These are phyloP conservation scores for Entomobrya proxima DNA, from an alignment of 2,888 invertebrate species.

Conservation along the genomic window DNA sequence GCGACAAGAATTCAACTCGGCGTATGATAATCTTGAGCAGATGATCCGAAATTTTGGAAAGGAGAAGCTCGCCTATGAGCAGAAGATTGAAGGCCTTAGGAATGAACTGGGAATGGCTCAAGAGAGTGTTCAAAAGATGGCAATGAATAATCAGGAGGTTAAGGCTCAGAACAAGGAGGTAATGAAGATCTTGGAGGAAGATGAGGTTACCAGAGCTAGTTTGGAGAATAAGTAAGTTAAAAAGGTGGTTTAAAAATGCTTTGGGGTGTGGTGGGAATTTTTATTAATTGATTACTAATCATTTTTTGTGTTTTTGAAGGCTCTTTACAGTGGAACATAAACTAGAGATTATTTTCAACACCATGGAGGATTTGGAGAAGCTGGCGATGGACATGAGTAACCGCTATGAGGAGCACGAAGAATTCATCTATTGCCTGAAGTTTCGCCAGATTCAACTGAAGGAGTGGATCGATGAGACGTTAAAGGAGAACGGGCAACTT, in stretches of 20 bases:
- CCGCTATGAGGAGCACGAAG: constrained; percentile 43
- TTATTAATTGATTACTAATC: background rate
- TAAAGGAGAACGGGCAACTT: background rate
- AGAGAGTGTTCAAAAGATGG: constrained; percentile 10
- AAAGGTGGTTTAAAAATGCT: background rate
- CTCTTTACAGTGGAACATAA: constrained; percentile 5
- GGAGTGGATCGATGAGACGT: background rate
- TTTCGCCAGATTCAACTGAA: constrained; percentile 36
- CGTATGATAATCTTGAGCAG: constrained; percentile 30
- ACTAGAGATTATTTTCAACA: background rate
- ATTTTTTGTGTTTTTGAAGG: background rate
- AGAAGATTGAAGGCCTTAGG: constrained; percentile 29
- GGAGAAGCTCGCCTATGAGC: constrained; percentile 45
- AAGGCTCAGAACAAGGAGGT: constrained; percentile 21
- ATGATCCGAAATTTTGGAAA: constrained; percentile 50
- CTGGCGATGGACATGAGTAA: background rate
- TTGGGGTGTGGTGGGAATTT: background rate
- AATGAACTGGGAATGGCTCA: background rate
- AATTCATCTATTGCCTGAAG: constrained; percentile 37
- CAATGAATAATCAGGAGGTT: background rate
- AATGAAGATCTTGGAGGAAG: background rate
- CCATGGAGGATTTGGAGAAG: background rate
- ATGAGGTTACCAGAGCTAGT: background rate
- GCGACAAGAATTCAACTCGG: constrained; percentile 30
- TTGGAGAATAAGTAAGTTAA: constrained; percentile 44